Percentiles rank a stretch among this genome's conserved stretches.
Evolutionary conservation across 2,113 vertebrate species (phyloP).

Genomic region (Eretmochelys imbricata): DNA sequence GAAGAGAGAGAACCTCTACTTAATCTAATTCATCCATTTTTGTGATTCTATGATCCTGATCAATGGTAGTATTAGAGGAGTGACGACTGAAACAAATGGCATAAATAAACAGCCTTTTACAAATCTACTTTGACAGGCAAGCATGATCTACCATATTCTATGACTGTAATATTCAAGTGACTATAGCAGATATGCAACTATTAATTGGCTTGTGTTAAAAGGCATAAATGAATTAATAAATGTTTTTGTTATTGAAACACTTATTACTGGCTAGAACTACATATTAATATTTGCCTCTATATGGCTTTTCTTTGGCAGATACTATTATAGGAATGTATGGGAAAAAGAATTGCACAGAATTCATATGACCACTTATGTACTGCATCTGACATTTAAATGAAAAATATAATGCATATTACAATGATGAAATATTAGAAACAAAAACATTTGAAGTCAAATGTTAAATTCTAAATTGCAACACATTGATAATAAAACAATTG

Average conservation of each 20-base stretch:
- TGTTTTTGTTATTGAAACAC: not conserved
- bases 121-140: not conserved
- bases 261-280: not conserved
- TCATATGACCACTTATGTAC: not conserved
- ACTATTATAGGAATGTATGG: not conserved
- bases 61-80: not conserved
- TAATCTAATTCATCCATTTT: not conserved
- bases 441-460: not conserved
- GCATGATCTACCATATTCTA: not conserved
- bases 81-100: not conserved
- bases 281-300: not conserved
- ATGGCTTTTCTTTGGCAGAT: not conserved
- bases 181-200: not conserved
- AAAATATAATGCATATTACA: not conserved
- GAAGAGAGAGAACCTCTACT: not conserved
- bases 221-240: not conserved
- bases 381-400: not conserved
- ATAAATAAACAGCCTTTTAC: not conserved
- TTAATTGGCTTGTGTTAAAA: not conserved
- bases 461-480: not conserved
- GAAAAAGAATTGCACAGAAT: not conserved
- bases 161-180: not conserved
- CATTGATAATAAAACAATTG: accelerated
- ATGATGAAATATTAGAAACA: not conserved
- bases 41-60: not conserved